Base-by-base conservation (phyloP, 2,888 invertebrate species). In the Leptinotarsa tumamoca region DNA sequence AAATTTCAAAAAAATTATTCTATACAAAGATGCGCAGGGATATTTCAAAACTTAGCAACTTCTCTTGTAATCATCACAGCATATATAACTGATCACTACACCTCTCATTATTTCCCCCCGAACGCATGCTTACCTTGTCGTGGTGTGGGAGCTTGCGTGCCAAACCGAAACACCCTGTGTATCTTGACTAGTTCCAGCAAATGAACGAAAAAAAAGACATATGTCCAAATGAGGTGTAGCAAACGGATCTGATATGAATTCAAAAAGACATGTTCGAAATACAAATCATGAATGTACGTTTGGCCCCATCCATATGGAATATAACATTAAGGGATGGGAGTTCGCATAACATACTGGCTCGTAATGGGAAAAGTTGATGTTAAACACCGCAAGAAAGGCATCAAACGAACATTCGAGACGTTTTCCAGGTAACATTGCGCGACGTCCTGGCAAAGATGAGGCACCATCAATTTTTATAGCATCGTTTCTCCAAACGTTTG, bases 381-480 rank as follows among this genome's bases (percentile, higher is more conserved):
- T 61, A 71, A 74, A 71, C 77, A 77, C 71, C 73, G 73, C 67
- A 69, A 67, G 74, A 68, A 73, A 73, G 68, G 56, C 79, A 79
- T 79, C 79, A 79, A 78, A 76, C 75, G 76, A 79, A 75, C 79
- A 77, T 80, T 80, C 72, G 71, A 75, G 75, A 72, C 73, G 52
- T 77, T 77, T 78, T 75, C 76, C 80, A 80, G 79, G 80, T 80
- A 78, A 75, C 79, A 75, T 75, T 75, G 76, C 73, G 21, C 75
- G 73, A 75, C 71, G 66, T 63, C 72, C 76, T 74, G 68, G 71
- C 73, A 74, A 78, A 78, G 79, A 80, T 80, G 80, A 75, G 74
- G 78, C 74, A 75, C 77, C 81, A 81, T 83, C 81, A 83, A 83
- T 80, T 82, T 83, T 83, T 83, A 83, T 79, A 73, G 78, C 76